phyloP scores from a whole-genome alignment of 2,888 invertebrate genomes.

The Metopia argyrocephala region DNA sequence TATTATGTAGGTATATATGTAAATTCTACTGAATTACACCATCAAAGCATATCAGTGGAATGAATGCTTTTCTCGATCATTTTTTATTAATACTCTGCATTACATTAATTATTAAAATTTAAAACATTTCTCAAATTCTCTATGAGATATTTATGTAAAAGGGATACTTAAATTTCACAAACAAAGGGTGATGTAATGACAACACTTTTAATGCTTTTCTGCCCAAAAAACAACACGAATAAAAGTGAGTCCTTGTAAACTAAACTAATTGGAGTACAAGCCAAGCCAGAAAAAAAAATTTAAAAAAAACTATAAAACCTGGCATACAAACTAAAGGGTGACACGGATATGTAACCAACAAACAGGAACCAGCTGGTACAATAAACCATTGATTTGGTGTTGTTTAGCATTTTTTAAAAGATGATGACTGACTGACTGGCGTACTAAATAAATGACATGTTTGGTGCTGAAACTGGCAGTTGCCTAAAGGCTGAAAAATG shows the following conservation, averaged over 20 bases:
- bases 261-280: slow-evolving; percentile 24
- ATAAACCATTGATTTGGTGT: slow-evolving; percentile 38
- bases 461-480: background rate
- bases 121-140: too few species aligned
- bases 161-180: too few species aligned
- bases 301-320: slow-evolving; percentile 22
- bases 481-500: background rate
- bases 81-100: too few species aligned
- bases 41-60: too few species aligned
- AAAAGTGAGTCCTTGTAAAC: slow-evolving; percentile 37
- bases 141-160: too few species aligned
- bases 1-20: too few species aligned
- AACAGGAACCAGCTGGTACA: slow-evolving; percentile 60
- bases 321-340: slow-evolving; percentile 46
- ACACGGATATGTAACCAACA: slow-evolving; percentile 54
- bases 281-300: background rate
- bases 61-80: too few species aligned
- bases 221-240: background rate
- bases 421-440: background rate
- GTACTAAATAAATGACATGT: slow-evolving; percentile 11
- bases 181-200: too few species aligned
- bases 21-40: too few species aligned
- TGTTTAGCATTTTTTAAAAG: slow-evolving; percentile 22
- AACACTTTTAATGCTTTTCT: background rate
- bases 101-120: too few species aligned